Base-by-base conservation (phyloP, 2,888 invertebrate genomes). In the Aleiodes testaceus region DNA sequence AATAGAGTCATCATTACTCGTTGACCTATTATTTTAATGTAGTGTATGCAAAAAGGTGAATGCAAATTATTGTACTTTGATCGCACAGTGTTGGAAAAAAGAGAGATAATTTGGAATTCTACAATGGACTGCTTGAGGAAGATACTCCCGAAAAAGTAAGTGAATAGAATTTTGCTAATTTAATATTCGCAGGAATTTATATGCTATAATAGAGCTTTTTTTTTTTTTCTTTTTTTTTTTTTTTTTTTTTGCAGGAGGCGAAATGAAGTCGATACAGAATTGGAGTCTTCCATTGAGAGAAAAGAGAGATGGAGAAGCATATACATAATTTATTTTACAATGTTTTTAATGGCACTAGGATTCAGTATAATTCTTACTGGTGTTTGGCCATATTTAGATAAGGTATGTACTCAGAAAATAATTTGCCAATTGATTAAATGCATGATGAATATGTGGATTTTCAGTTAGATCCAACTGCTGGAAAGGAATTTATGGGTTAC, bases 291-390 rank as follows among this genome's bases (percentile, higher is more conserved):
- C 52, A 88, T 88, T 72, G 92, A 95, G 84, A 91, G 91, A 78
- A 89, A 89, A 78, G 90, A 92, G 84, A 90, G 96, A 88, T 94
- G 94, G 93, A 90, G 91, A 77, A 95, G 95, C 75, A 90, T 96
- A 74, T 92, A 93, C 82, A 90, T 94, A 52, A 93, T 96, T 82
- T 95, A 96, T 88, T 95, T 95, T 87, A 95, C 95, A 69, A 95
- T 95, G 93, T 96, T 96, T 88, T 91, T 95, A 77, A 95, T 96
- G 92, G 94, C 95, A 0, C 89, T 96, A 64, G 96, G 95, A 26
- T 96, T 96, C 88, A 95, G 95, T 85, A 94, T 96, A 78, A 93
- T 95, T 78, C 89, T 96, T 53, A 95, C 96, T 0, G 95, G 95
- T 69, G 94, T 96, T 59, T 96, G 95, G 95, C 96, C 96, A 1